These are phyloP conservation scores for Drosophila peninsularis DNA, from an alignment of 2,888 invertebrate genomes.

Conservation along the genomic window DNA sequence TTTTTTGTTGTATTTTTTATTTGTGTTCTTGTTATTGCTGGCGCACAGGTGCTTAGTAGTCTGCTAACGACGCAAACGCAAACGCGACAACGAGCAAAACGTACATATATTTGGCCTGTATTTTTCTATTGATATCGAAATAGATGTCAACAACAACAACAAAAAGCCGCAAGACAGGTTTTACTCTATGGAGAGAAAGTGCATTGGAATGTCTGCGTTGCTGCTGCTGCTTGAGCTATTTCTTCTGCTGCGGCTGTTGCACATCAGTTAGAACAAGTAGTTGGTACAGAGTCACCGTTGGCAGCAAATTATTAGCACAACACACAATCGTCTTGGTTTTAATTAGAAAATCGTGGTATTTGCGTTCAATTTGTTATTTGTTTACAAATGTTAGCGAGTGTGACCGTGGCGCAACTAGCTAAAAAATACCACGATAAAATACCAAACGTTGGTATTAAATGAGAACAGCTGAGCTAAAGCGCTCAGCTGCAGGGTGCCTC, in stretches of 20 bases:
- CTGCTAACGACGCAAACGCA: slow-evolving; percentile 49
- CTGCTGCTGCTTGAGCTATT: slow-evolving; percentile 17
- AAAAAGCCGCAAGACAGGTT: slow-evolving; percentile 58
- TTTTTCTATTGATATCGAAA: slow-evolving; percentile 75
- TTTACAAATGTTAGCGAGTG: slow-evolving; percentile 43
- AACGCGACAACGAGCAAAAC: slow-evolving; percentile 24
- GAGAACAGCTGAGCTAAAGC: slow-evolving; percentile 22
- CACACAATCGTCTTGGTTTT: slow-evolving; percentile 8
- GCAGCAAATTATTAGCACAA: slow-evolving; percentile 22
- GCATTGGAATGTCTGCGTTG: slow-evolving; percentile 64
- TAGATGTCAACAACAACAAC: slow-evolving; percentile 65
- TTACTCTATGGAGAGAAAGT: slow-evolving; percentile 66
- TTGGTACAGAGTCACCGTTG: background rate
- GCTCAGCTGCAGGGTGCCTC: slow-evolving; percentile 3
- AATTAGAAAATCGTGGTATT: slow-evolving; percentile 8
- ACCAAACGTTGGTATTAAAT: slow-evolving; percentile 20
- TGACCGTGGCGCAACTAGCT: slow-evolving; percentile 17
- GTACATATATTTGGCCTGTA: slow-evolving; percentile 58
- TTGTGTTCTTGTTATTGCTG: slow-evolving; percentile 41
- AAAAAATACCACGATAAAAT: slow-evolving; percentile 15
- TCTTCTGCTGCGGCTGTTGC: background rate
- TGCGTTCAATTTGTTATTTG: slow-evolving; percentile 26
- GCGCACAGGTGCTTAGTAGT: slow-evolving; percentile 65
- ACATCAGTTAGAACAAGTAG: slow-evolving; percentile 14
- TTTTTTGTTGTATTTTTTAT: slow-evolving; percentile 11